These are phyloP conservation scores for Aplochiton taeniatus DNA, from an alignment of 2,797 vertebrate genomes.

Conservation along the genomic window DNA sequence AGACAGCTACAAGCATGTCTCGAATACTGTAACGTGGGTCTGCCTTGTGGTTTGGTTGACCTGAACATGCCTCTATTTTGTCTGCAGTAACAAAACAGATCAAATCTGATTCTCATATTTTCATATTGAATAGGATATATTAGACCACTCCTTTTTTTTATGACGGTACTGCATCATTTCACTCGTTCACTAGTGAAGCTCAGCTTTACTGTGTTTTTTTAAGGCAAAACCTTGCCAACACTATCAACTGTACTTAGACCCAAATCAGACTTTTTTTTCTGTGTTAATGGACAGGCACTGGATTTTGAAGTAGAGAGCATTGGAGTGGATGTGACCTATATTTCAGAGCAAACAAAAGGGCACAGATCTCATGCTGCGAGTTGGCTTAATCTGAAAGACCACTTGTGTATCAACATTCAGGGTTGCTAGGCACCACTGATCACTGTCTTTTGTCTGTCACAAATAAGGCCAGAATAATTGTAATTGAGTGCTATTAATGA, in stretches of 20 bases:
- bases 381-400: conserved; percentile 37
- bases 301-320: conserved; percentile 41
- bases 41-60: conserved; percentile 31
- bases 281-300: conserved; percentile 39
- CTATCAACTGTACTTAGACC: background rate
- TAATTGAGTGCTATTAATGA: conserved; percentile 8
- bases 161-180: too few species aligned
- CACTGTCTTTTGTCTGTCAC: conserved; percentile 6
- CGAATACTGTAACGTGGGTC: conserved; percentile 37
- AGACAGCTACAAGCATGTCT: conserved; percentile 30
- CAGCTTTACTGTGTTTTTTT: too few species aligned
- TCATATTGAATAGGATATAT: too few species aligned
- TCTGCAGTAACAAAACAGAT: background rate
- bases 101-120: too few species aligned
- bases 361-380: conserved; percentile 32
- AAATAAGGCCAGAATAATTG: conserved; percentile 37
- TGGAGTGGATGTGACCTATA: conserved; percentile 57
- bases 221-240: too few species aligned
- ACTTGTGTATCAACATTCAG: conserved; percentile 40
- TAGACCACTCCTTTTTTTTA: too few species aligned
- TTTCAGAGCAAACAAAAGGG: conserved; percentile 51
- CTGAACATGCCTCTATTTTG: conserved; percentile 1
- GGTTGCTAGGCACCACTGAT: conserved; percentile 41
- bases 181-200: too few species aligned
- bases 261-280: conserved; percentile 50